Evolutionary conservation across 2,797 vertebrate genomes (phyloP).

Genomic region (Aselliscus stoliczkanus): DNA sequence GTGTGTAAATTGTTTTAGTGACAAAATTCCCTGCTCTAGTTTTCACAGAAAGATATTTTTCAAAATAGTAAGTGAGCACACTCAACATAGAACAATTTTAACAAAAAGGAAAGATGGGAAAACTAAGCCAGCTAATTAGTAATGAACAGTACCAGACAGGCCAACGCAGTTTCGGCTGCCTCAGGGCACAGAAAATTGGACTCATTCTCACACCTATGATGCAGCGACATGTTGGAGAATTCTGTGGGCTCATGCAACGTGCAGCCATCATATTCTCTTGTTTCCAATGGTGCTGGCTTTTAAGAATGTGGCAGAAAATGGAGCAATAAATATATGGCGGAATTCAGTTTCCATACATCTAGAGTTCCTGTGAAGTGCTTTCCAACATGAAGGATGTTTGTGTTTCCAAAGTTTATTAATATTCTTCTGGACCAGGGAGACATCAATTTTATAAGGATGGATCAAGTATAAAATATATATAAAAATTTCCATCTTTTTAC

Average conservation of each 20-base stretch:
- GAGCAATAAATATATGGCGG: background rate
- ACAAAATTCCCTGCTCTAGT: background rate
- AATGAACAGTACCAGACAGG: background rate
- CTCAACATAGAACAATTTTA: background rate
- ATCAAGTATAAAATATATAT: background rate
- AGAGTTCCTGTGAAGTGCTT: background rate
- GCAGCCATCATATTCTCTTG: background rate
- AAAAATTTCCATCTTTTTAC: conserved; percentile 10
- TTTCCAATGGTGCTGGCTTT: background rate
- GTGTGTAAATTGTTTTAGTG: background rate
- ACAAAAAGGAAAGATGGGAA: background rate
- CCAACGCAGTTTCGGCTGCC: background rate
- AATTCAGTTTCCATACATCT: background rate
- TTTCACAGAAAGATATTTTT: background rate
- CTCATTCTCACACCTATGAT: background rate
- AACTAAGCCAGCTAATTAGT: background rate
- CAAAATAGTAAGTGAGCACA: background rate
- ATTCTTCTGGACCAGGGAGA: background rate
- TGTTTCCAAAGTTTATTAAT: background rate
- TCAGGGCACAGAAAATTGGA: background rate
- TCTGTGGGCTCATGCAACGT: background rate
- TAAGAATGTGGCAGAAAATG: background rate
- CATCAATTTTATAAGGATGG: background rate
- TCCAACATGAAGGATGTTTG: background rate
- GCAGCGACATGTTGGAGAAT: background rate